Percentiles rank a stretch among this genome's conserved stretches.
Evolutionary conservation across 2,113 vertebrate species (phyloP).

Genomic region (Mirounga angustirostris): DNA sequence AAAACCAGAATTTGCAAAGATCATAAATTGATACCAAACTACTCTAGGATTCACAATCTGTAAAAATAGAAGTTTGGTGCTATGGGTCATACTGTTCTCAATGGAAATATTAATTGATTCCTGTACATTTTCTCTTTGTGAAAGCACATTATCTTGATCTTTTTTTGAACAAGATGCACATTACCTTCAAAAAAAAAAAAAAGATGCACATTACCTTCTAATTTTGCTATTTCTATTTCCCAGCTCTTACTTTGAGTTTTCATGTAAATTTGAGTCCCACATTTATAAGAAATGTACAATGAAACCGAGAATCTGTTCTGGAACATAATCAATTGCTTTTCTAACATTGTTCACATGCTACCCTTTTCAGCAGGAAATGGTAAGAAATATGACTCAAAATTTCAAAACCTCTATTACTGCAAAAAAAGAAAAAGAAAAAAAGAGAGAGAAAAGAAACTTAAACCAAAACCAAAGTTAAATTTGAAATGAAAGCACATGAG

Average conservation of each 20-base stretch:
- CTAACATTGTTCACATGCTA: constrained; percentile 20
- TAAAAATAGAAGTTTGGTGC: background rate
- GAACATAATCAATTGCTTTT: constrained; percentile 48
- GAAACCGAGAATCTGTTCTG: constrained; percentile 56
- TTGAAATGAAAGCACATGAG: constrained; percentile 36
- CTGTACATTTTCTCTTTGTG: constrained; percentile 35
- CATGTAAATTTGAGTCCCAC: constrained; percentile 13
- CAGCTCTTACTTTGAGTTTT: constrained; percentile 51
- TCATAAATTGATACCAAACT: background rate
- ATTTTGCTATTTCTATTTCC: constrained; percentile 48
- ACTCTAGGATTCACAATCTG: background rate
- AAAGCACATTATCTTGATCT: background rate
- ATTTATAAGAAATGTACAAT: constrained; percentile 13
- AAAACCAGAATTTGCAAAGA: constrained; percentile 3
- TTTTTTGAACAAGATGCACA: background rate
- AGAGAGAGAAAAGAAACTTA: background rate
- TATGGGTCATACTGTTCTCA: background rate
- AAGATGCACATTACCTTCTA: background rate
- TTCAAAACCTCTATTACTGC: background rate
- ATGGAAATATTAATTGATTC: background rate
- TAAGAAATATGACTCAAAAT: constrained; percentile 68
- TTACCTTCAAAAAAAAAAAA: background rate
- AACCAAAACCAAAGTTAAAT: constrained; percentile 24
- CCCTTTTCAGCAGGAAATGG: constrained; percentile 55
- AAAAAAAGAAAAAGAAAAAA: background rate